Percentiles rank a stretch among this genome's conserved stretches.
phyloP scores from a whole-genome alignment of 2,113 vertebrate genomes.

The Trogon melanurus region DNA sequence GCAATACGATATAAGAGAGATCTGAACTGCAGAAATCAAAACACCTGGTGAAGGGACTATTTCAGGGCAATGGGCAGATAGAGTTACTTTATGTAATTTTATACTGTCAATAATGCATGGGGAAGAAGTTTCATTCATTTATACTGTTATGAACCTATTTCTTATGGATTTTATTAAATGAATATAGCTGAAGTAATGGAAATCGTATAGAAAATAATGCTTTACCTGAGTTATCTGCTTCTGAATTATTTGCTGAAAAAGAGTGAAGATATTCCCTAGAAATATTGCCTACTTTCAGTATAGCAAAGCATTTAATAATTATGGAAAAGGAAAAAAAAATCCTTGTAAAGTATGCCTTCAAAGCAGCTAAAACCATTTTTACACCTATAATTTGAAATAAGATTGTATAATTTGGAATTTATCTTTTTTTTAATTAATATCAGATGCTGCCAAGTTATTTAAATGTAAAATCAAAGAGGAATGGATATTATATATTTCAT shows the following conservation, averaged over 20 bases:
- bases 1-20: not conserved
- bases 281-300: not conserved
- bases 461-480: not conserved
- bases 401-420: not conserved
- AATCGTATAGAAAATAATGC: conserved; percentile 23
- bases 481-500: not conserved
- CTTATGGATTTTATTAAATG: not conserved
- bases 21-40: not conserved
- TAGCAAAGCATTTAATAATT: conserved; percentile 17
- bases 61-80: not conserved
- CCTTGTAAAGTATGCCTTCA: not conserved
- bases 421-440: not conserved
- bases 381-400: conserved; percentile 4
- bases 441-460: not conserved
- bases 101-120: not conserved
- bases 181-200: conserved; percentile 27
- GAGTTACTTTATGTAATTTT: not conserved
- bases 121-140: not conserved
- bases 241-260: conserved; percentile 43
- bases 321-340: not conserved
- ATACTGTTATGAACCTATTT: not conserved
- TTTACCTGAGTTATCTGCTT: conserved; percentile 10
- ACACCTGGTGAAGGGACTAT: not conserved
- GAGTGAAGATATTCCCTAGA: not conserved
- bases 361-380: not conserved